Conservation (phyloP, 1,140 invertebrate species). For the Heliconius hermathena region DNA sequence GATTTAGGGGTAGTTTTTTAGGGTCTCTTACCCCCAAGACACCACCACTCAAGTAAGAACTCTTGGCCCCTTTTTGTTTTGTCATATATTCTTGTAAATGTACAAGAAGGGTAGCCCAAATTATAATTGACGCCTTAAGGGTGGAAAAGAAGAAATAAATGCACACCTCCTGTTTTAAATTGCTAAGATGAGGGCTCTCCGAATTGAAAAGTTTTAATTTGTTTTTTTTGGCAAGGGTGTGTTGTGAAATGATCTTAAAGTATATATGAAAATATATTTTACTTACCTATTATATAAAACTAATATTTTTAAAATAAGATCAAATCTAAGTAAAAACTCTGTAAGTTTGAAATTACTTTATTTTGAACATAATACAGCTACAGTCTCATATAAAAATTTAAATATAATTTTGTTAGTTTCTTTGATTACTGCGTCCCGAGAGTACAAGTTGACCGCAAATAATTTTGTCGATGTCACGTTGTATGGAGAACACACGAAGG, state of each 20-base stretch:
- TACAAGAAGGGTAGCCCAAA: conserved; percentile 45
- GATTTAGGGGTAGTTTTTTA: conserved; percentile 65
- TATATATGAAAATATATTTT: neutral
- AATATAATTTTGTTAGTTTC: too few relatives aligned
- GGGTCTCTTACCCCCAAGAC: conserved; percentile 45
- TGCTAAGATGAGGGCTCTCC: conserved; percentile 58
- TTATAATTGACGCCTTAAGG: conserved; percentile 49
- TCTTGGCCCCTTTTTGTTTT: conserved; percentile 35
- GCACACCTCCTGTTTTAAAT: conserved; percentile 66
- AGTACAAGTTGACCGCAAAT: too few relatives aligned
- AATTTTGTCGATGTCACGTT: too few relatives aligned
- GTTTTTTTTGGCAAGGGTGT: neutral
- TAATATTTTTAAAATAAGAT: too few relatives aligned
- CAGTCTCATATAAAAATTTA: too few relatives aligned
- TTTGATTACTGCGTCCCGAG: too few relatives aligned
- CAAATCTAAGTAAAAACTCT: too few relatives aligned
- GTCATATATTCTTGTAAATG: conserved; percentile 35
- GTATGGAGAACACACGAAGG: too few relatives aligned
- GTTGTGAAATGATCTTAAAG: neutral
- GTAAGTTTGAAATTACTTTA: too few relatives aligned
- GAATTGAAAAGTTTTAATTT: conserved; percentile 37
- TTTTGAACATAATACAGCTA: too few relatives aligned
- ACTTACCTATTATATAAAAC: neutral
- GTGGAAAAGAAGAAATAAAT: conserved; percentile 69
- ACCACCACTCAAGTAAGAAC: conserved; percentile 50